Evolutionary conservation across 1,140 invertebrate species (phyloP).

Genomic region (Lanistes nyassanus): DNA sequence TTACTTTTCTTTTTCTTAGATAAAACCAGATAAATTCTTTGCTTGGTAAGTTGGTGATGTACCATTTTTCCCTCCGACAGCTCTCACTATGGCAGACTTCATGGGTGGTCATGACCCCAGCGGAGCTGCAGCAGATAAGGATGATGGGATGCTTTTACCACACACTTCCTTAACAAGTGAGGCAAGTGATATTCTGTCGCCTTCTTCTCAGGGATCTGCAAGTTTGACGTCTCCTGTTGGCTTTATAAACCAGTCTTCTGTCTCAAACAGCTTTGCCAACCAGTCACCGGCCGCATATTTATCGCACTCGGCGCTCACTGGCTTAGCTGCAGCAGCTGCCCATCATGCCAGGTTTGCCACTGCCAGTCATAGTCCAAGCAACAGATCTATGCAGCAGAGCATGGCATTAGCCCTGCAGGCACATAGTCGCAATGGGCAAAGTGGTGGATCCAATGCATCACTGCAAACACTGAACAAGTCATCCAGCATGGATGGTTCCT

Average conservation of each 20-base stretch:
- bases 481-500: too few relatives aligned
- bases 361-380: slow-evolving; percentile 4
- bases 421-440: not conserved
- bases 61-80: not conserved
- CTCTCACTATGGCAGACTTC: slow-evolving; percentile 13
- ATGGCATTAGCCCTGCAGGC: not conserved
- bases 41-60: not conserved
- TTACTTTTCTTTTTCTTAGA: not conserved
- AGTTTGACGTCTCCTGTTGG: slow-evolving; percentile 2
- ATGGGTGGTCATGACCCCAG: slow-evolving; percentile 9
- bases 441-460: too few relatives aligned
- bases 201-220: not conserved
- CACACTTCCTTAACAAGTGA: slow-evolving; percentile 19
- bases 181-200: slow-evolving; percentile 10
- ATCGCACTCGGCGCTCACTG: slow-evolving; percentile 19
- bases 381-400: not conserved
- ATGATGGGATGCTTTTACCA: slow-evolving; percentile 15
- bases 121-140: not conserved
- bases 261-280: not conserved
- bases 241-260: slow-evolving; percentile 1
- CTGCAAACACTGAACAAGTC: too few relatives aligned
- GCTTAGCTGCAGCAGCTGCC: slow-evolving; percentile 15
- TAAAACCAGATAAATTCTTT: not conserved
- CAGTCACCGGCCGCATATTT: slow-evolving; percentile 11
- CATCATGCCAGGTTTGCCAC: slow-evolving; percentile 14